Base-by-base conservation (phyloP, 2,797 vertebrate genomes). In the Pseudomugil gertrudae region DNA sequence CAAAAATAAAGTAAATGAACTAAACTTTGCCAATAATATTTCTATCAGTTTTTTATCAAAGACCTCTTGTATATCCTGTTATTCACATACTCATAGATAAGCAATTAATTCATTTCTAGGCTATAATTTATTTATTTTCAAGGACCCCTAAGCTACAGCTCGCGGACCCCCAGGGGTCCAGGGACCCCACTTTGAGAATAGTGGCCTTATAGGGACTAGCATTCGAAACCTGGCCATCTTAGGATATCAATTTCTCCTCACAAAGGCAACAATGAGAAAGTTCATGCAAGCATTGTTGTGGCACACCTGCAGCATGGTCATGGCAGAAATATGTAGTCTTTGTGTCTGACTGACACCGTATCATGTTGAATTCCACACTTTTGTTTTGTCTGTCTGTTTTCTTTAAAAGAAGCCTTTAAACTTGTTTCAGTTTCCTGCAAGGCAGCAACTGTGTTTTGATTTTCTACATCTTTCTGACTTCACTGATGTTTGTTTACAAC, bases 281-380 rank as follows among this genome's bases (percentile, higher is more conserved):
- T 9, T 35, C 64, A 63, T 23, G 47, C 21, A 19, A 52, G 35
- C 33, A 43, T 67, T 77, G 80, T 78, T 58, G 50, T 0, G 21
- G 61, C 69, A 81, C 77, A 87, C 77, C 77, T 83, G 82, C 72
- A 74, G 76, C 60, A 61, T 62, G 73, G 72, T 63, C 56, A 72
- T 48, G 62, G 52, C 56, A 72, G 74, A 81, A 65, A 53, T 47
- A 59, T 63, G 55, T 43, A 3, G 63, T n/a, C 74, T 74, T 59
- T 73, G 70, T 68, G 59, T 30, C 62, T 53, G 72, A 33, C 48
- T 78, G 57, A 74, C 79, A 73, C 57, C 60, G 58, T 36, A 71
- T 81, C 57, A 48, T 68, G 74, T 43, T 66, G 45, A 67, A 81
- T 81, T 70, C 69, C 64, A 78, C 71, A 62, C 66, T 63, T 66